Conservation (phyloP, 1,140 invertebrate species). For the Drosophila nigrodunni region DNA sequence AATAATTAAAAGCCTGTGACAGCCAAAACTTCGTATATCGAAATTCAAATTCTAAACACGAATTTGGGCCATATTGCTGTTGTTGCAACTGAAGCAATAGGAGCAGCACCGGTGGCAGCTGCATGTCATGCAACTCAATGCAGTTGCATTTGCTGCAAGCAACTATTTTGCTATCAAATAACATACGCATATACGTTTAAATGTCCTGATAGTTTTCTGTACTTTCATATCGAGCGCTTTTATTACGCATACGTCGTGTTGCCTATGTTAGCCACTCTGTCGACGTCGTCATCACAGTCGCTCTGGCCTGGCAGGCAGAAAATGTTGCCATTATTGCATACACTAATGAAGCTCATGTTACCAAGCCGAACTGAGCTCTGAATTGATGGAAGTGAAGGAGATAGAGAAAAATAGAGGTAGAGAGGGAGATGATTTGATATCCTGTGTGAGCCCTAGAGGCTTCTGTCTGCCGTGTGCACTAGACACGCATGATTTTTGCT, state of each 20-base stretch:
- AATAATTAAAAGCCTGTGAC: conserved; percentile 77
- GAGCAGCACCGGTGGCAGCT: conserved; percentile 16
- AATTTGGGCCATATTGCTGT: conserved; percentile 39
- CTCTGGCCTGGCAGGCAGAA: conserved; percentile 76
- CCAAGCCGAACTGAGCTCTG: conserved; percentile 28
- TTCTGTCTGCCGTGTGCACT: conserved; percentile 41
- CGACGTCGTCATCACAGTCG: conserved; percentile 38
- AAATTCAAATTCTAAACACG: conserved; percentile 74
- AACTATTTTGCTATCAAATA: conserved; percentile 76
- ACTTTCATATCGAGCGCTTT: conserved; percentile 31
- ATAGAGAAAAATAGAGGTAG: background rate
- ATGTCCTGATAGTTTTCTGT: conserved; percentile 24
- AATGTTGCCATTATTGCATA: conserved; percentile 83
- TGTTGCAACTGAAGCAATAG: conserved; percentile 13
- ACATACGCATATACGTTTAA: conserved; percentile 23
- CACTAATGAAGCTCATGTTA: conserved; percentile 83
- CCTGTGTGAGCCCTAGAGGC: conserved; percentile 39
- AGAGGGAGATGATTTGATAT: conserved; percentile 22
- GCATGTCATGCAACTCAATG: conserved; percentile 59
- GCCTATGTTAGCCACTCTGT: conserved; percentile 51
- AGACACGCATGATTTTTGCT: conserved; percentile 80
- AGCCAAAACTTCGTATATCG: conserved; percentile 36
- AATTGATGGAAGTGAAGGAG: conserved; percentile 25
- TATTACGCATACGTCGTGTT: conserved; percentile 66
- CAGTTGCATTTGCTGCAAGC: conserved; percentile 39